Percentiles rank a stretch among this genome's conserved stretches.
These are phyloP conservation scores for Radopholus similis DNA, from an alignment of 1,140 invertebrate species.

Conservation along the genomic window DNA sequence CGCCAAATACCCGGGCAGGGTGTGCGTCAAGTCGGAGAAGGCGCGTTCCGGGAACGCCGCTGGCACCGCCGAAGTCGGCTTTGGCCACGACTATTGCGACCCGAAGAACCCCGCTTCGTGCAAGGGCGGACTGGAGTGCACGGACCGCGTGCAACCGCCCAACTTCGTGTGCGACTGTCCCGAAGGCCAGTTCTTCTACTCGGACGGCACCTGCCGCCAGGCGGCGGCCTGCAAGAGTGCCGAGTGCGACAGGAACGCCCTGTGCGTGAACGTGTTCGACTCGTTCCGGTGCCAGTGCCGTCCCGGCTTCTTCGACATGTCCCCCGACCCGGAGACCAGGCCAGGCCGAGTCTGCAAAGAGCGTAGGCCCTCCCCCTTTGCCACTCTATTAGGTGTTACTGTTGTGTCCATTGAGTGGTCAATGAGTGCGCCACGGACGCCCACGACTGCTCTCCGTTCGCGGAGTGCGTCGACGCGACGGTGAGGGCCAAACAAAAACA, in stretches of 20 bases:
- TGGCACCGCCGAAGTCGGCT: neutral
- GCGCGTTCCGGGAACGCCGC: constrained; percentile 9
- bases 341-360: constrained; percentile 57
- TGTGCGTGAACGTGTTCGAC: constrained; percentile 56
- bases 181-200: constrained; percentile 52
- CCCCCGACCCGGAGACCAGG: constrained; percentile 48
- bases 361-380: constrained; percentile 33
- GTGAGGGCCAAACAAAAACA: too few species aligned
- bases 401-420: constrained; percentile 46
- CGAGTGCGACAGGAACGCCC: constrained; percentile 57
- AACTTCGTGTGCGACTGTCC: constrained; percentile 29
- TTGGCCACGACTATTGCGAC: constrained; percentile 21
- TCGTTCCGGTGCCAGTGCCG: constrained; percentile 55
- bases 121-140: constrained; percentile 13
- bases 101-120: neutral
- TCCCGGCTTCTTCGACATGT: constrained; percentile 53
- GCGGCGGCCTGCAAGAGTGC: constrained; percentile 42
- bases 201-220: constrained; percentile 48
- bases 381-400: neutral
- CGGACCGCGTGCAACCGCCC: neutral
- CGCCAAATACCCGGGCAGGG: constrained; percentile 55
- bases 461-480: constrained; percentile 60
- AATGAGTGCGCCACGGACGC: constrained; percentile 55
- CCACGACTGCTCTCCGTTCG: constrained; percentile 59
- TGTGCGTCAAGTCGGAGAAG: constrained; percentile 53